phyloP scores from a whole-genome alignment of 1,140 invertebrate species.

The Zaprionus nigranus region DNA sequence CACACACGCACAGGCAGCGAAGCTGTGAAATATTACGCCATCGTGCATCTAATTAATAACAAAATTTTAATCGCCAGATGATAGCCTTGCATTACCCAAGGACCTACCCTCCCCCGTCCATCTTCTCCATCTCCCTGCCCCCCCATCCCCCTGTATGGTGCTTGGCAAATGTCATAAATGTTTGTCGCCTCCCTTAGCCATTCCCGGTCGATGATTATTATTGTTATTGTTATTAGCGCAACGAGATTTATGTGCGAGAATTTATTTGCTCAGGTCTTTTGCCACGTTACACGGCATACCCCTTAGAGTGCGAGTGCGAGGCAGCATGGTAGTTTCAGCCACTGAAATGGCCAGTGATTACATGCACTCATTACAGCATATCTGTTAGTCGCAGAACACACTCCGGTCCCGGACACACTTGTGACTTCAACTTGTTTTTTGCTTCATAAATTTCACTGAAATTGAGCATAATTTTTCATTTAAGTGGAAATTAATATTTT shows the following conservation, averaged over 20 bases:
- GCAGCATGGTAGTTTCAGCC: not conserved
- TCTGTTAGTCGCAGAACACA: not conserved
- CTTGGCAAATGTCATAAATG: conserved; percentile 47
- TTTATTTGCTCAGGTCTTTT: conserved; percentile 56
- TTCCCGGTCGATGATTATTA: conserved; percentile 69
- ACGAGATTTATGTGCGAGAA: conserved; percentile 70
- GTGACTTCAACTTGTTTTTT: conserved; percentile 10
- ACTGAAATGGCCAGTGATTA: too few relatives aligned
- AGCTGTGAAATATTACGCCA: conserved; percentile 71
- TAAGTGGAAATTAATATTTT: conserved; percentile 82
- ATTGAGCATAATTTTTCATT: conserved; percentile 82
- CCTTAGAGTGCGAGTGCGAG: not conserved
- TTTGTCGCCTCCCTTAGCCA: conserved; percentile 54
- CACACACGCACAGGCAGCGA: not conserved
- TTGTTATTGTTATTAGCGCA: conserved; percentile 79
- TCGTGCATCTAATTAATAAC: conserved; percentile 75
- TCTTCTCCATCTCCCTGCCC: not conserved
- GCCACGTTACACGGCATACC: not conserved
- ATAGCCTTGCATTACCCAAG: conserved; percentile 56
- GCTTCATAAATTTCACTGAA: conserved; percentile 66
- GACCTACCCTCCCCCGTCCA: not conserved
- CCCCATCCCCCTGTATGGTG: not conserved
- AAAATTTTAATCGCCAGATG: conserved; percentile 75
- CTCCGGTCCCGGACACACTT: not conserved
- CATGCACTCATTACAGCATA: not conserved